phyloP scores from a whole-genome alignment of 2,888 invertebrate genomes.

The Dichetophora obliterata region DNA sequence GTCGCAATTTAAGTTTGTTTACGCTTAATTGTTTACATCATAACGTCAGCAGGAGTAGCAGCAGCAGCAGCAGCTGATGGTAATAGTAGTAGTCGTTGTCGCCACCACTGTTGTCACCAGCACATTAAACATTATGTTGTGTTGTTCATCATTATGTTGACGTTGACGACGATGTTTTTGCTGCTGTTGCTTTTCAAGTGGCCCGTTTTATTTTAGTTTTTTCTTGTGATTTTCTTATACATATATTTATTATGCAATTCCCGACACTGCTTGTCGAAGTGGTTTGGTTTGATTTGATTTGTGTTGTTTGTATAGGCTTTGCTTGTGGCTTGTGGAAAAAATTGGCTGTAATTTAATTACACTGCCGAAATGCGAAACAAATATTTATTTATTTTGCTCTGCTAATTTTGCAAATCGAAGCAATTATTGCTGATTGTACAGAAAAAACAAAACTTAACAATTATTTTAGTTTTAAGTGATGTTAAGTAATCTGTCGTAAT shows the following conservation, averaged over 20 bases:
- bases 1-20: constrained; percentile 16
- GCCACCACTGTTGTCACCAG: neutral
- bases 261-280: neutral
- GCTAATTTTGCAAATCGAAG: neutral
- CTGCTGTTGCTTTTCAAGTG: neutral
- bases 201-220: neutral
- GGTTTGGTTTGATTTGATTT: neutral
- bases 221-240: neutral
- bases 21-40: neutral
- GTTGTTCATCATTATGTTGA: constrained; percentile 17
- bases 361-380: neutral
- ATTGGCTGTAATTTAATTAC: neutral
- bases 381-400: neutral
- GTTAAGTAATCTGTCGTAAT: too few relatives aligned
- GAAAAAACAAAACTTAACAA: too few relatives aligned
- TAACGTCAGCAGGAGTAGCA: neutral
- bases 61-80: neutral
- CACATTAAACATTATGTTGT: neutral
- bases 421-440: too few relatives aligned
- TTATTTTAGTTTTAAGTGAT: too few relatives aligned
- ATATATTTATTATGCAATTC: constrained; percentile 9
- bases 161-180: neutral
- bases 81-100: neutral
- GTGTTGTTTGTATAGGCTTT: neutral
- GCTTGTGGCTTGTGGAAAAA: neutral